phyloP scores from a whole-genome alignment of 2,888 invertebrate genomes.

The Dioctria rufipes region DNA sequence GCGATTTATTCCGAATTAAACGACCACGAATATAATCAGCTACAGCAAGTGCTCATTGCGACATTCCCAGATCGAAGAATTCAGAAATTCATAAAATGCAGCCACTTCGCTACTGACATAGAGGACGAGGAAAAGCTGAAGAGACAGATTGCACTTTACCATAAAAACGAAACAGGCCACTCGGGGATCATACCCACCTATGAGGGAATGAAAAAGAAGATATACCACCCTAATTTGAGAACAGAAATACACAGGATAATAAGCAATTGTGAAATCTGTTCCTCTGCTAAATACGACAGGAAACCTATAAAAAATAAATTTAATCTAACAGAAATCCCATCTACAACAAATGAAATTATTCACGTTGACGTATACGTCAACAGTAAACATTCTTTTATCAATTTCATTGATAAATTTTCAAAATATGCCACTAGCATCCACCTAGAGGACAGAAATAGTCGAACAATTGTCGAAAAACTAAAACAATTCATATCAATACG shows the following conservation, averaged over 20 bases:
- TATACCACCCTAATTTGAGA: slow-evolving; percentile 58
- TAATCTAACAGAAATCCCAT: background rate
- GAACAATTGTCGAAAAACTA: background rate
- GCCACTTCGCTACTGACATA: slow-evolving; percentile 40
- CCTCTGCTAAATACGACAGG: slow-evolving; percentile 50
- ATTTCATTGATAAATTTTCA: background rate
- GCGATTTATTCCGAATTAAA: no score
- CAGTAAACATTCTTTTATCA: background rate
- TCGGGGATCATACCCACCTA: slow-evolving; percentile 56
- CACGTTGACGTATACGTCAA: background rate
- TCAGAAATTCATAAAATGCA: slow-evolving; percentile 52
- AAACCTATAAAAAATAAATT: slow-evolving; percentile 3
- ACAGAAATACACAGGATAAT: slow-evolving; percentile 56
- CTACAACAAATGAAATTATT: background rate
- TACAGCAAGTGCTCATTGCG: no score
- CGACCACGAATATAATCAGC: background rate
- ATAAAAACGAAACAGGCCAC: slow-evolving; percentile 57
- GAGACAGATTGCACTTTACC: slow-evolving; percentile 56
- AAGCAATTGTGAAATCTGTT: slow-evolving; percentile 58
- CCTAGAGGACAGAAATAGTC: background rate
- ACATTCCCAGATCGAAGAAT: background rate
- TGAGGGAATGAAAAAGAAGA: slow-evolving; percentile 55
- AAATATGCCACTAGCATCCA: background rate
- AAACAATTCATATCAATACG: background rate
- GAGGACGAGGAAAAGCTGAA: slow-evolving; percentile 52